Evolutionary conservation across 35 echinoderm and acorn worm genomes (phyloP), one percentile per base, ranked within the genome.

Genomic region (Diadema setosum): DNA sequence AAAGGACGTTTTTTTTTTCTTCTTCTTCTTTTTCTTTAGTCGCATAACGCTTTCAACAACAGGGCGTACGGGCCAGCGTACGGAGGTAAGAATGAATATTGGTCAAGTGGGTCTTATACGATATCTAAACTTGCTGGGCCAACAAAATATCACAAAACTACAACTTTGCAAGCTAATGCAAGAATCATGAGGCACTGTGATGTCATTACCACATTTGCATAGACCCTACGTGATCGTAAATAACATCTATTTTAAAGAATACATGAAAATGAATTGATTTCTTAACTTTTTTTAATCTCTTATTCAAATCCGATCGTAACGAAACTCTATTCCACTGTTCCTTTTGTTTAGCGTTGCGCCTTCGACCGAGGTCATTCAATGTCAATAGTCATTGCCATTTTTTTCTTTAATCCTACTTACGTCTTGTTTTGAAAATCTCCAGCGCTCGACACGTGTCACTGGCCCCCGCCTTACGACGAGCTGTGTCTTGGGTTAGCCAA

Each of bases 41-140:
- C 87, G 61, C 92, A 94, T 60, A 94, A 94, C 85, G 92, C 92
- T n/a, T 94, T 85, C 36, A 94, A 94, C 50, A 75, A 84, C 44
- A 90, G 92, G 65, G 92, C 82, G 45, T 67, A 90, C 41, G 63
- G 67, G 20, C 27, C 18, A 3, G 27, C 63, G 24, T 94, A 94
- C 81, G 92, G 92, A 90, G 70, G 92, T 94, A 80, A 42, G 87
- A 85, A 25, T 48, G 14, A 16, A 74, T 32, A 31, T 45, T 3
- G 42, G 8, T 39, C 42, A 40, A 40, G n/a, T n/a, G n/a, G n/a
- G n/a, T n/a, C n/a, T n/a, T n/a, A n/a, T n/a, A n/a, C n/a, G n/a
- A n/a, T n/a, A n/a, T n/a, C n/a, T n/a, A n/a, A n/a, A n/a, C n/a
- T n/a, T n/a, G n/a, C n/a, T n/a, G n/a, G n/a, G n/a, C n/a, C n/a